Base-by-base conservation (phyloP, 37 sponge, comb jelly and placozoan genomes). In the Chondrilla cf. caribensis region DNA sequence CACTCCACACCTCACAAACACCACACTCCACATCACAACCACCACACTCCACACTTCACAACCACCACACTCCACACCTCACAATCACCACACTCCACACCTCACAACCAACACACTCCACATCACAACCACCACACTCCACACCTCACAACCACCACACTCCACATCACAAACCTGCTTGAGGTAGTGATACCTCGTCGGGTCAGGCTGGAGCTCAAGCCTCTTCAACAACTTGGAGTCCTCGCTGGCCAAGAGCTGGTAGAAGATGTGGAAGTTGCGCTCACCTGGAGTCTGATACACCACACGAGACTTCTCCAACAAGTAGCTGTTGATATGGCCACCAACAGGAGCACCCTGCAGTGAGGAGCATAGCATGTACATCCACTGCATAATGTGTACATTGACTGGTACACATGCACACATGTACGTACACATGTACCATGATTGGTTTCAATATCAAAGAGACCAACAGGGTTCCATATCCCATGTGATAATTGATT, bases 201-300 rank as follows among this genome's bases (percentile, higher is more conserved):
- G 81, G 19, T 85, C 47, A 28, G 60, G 14, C 18, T 77, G 32
- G 22, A 93, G 88, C 73, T 77, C 65, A 37, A 93, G 83, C 54
- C 37, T n/a, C 7, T 57, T 36, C 37, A 93, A 72, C 7, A 90
- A 80, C n/a, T 54, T 28, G 28, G 47, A 2, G 68, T 87, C 86
- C n/a, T 57, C 81, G 77, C 90, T 80, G 29, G 70, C 78, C 5
- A 93, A 82, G 26, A 93, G 42, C 64, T 93, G 90, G 65, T 93
- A 93, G 81, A 93, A 93, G 57, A 93, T 86, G 90, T 93, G 93
- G 38, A 93, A 93, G 80, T 93, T 93, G 17, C 93, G 65, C 71
- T 93, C 93, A 40, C 93, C 93, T 40, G 72, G 38, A 18, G 86
- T 31, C 65, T 93, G 93, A 6, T 68, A 31, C 3, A 93, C 84